Evolutionary conservation across 2,888 invertebrate species (phyloP), one percentile per base, ranked within the genome.

Genomic region (Dryococelus australis): DNA sequence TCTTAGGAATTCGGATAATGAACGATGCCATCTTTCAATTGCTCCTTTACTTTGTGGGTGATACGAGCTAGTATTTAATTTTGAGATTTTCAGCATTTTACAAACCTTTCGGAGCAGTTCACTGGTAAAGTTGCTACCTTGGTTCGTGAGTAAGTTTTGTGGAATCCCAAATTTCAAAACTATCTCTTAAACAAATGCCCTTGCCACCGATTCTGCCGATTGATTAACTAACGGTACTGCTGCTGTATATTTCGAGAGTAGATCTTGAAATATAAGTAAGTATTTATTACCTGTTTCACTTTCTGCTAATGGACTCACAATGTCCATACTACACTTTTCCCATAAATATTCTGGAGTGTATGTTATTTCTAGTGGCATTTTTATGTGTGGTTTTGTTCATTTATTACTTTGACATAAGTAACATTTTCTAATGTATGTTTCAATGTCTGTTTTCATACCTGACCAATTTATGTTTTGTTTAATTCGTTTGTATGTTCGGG

Each of bases 291-390:
- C 26, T 9, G 20, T n/a, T 28, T 53, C 0, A 10, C 10, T 85
- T 65, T 53, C 85, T 26, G 16, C 51, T 28, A 85, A 26, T 10
- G 65, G 27, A 16, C 28, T 27, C 27, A 65, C 28, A 0, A 65
- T 85, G 26, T 85, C 65, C 3, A 85, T 24, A 0, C 13, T 16
- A n/a, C 8, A 53, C 51, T 85, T 85, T 65, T 85, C 85, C 43
- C 24, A 85, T 26, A 28, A 13, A 16, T 8, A 13, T 20, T 85
- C 81, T 12, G 85, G 51, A 0, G 85, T 85, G 20, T 43, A 5
- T 9, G 51, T 85, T 5, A 85, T 26, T 85, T 81, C 81, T 27
- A 81, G 35, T 35, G 81, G 81, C 35, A 35, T 81, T 65, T 12
- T 9, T 65, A 65, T 65, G 65, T 8, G 24, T 65, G 65, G 65